Evolutionary conservation across 2,797 vertebrate genomes (phyloP).

Genomic region (Sebastolobus altivelis): DNA sequence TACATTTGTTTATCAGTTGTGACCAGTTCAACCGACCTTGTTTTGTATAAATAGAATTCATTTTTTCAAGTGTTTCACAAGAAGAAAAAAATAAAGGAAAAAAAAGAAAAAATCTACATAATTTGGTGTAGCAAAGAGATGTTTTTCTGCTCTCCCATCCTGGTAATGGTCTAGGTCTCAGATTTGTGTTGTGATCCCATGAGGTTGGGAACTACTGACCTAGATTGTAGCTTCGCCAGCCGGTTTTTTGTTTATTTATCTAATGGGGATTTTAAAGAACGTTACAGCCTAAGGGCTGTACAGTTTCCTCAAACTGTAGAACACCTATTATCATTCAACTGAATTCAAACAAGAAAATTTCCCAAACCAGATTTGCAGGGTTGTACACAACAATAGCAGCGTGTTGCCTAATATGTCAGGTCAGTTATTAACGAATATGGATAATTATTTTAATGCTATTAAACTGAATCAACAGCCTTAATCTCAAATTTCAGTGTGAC

Average conservation of each 20-base stretch:
- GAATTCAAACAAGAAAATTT: background rate
- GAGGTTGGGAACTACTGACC: background rate
- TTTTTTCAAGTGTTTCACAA: background rate
- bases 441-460: background rate
- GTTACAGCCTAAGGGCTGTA: background rate
- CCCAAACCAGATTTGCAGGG: slow-evolving; percentile 22
- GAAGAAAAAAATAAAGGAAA: background rate
- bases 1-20: background rate
- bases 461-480: background rate
- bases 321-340: slow-evolving; percentile 3
- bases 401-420: background rate
- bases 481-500: background rate
- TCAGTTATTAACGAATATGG: background rate
- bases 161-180: background rate
- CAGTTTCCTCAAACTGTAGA: background rate
- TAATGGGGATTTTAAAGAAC: background rate
- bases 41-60: background rate
- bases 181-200: background rate
- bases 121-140: background rate
- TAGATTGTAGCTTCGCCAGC: background rate
- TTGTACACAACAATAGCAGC: background rate
- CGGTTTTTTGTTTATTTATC: background rate
- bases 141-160: background rate
- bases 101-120: background rate
- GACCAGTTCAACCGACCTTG: background rate